Base-by-base conservation (phyloP, 2,888 invertebrate genomes). In the Pachliopta kotzebuea region DNA sequence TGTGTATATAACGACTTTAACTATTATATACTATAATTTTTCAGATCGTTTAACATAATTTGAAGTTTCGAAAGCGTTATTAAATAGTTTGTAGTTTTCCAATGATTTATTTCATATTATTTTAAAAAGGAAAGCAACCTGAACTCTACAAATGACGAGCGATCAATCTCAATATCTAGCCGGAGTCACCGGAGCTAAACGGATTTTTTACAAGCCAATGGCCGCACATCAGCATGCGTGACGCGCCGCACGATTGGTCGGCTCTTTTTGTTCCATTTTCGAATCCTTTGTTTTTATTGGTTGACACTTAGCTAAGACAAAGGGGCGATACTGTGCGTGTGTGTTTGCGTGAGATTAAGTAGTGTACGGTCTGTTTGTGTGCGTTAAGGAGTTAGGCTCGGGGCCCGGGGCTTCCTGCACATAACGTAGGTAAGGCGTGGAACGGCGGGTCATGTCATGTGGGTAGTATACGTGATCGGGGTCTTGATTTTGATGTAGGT, bases 221-320 rank as follows among this genome's bases (percentile, higher is more conserved):
- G 91, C 88, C 78, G 88, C 80, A 85, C 90, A 86, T 89, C 89
- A 84, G 79, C 87, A 89, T 88, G 90, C 90, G 86, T 90, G 85
- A 90, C 88, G 85, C 80, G 86, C 81, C 71, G 77, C 80, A 83
- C 87, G 83, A 91, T 91, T 91, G 91, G 91, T 84, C 84, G 74
- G 75, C 85, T 84, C 88, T 90, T 91, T 90, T 91, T 91, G 90
- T 90, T 89, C 87, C 86, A 88, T 90, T 90, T 90, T 88, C 82
- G 84, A 86, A 87, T 90, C 91, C 91, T 91, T 91, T 91, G 91
- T 91, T 91, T 91, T 91, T 91, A 91, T 91, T 91, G 91, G 91
- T 91, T 90, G 91, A 90, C 91, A 91, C 91, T 91, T 90, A 89
- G 87, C 88, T 91, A 91, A 91, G 90, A 91, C 91, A 91, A 91